phyloP scores from a whole-genome alignment of 2,113 vertebrate genomes.

The Ginglymostoma cirratum region DNA sequence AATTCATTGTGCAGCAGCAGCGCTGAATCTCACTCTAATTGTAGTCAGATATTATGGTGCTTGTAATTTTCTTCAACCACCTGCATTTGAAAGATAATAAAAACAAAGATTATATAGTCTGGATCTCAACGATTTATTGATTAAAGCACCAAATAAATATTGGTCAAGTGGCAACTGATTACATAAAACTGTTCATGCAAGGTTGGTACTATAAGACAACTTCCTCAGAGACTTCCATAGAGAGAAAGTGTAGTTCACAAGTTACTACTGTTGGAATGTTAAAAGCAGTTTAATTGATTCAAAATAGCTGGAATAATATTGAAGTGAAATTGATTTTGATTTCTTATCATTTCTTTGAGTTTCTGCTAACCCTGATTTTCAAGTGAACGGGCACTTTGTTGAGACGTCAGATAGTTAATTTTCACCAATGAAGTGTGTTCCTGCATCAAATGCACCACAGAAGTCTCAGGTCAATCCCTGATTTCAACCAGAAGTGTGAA shows the following conservation, averaged over 20 bases:
- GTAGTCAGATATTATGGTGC: no score
- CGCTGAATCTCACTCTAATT: neutral
- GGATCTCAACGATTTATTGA: neutral
- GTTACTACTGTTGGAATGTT: neutral
- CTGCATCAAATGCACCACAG: neutral
- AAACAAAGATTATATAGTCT: neutral
- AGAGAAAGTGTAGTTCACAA: neutral
- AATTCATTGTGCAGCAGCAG: neutral
- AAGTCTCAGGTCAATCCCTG: neutral
- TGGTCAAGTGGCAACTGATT: neutral
- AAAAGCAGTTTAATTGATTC: neutral
- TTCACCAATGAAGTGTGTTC: neutral
- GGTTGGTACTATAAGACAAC: neutral
- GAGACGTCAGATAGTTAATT: no score
- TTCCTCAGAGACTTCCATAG: neutral
- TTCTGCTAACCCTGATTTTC: neutral
- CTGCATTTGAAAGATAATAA: neutral
- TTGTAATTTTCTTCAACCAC: neutral
- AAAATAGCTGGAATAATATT: neutral
- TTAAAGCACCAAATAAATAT: neutral
- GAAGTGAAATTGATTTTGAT: neutral
- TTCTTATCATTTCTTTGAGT: neutral
- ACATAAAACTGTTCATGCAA: neutral
- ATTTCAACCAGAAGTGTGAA: neutral
- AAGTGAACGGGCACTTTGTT: neutral